phyloP scores from a whole-genome alignment of 2,113 vertebrate genomes.

The Antigone vipio region DNA sequence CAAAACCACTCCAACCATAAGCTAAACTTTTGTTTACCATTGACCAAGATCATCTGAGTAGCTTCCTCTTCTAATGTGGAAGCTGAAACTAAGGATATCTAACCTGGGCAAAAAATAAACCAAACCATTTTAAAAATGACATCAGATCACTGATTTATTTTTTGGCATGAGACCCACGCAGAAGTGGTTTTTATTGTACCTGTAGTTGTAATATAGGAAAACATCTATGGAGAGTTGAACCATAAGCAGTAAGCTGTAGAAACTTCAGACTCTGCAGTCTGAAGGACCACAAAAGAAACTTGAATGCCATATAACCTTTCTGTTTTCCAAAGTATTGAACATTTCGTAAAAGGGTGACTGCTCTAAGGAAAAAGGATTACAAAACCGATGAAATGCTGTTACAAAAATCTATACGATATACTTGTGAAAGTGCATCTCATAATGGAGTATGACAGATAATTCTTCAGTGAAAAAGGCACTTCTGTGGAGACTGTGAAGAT shows the following conservation, averaged over 20 bases:
- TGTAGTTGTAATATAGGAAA: not conserved
- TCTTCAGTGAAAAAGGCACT: slow-evolving; percentile 17
- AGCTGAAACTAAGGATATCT: not conserved
- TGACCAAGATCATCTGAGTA: not conserved
- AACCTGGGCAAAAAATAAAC: not conserved
- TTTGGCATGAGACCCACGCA: not conserved
- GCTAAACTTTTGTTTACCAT: not conserved
- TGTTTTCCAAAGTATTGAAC: slow-evolving; percentile 9
- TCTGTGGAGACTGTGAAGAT: not conserved
- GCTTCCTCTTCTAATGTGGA: not conserved
- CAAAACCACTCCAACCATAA: not conserved
- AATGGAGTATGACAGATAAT: slow-evolving; percentile 50
- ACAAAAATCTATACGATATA: slow-evolving; percentile 54
- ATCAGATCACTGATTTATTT: not conserved
- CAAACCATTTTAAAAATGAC: not conserved
- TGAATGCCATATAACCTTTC: not conserved
- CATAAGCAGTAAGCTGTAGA: not conserved
- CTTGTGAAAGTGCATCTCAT: slow-evolving; percentile 42
- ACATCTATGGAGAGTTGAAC: not conserved
- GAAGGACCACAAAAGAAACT: not conserved
- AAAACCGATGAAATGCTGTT: slow-evolving; percentile 29
- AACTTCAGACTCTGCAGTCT: not conserved
- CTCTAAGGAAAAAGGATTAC: slow-evolving; percentile 24
- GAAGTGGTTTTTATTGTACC: not conserved
- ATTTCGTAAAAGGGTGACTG: not conserved